Conservation (phyloP, 2,888 invertebrate species). For the Arenicola marina region DNA sequence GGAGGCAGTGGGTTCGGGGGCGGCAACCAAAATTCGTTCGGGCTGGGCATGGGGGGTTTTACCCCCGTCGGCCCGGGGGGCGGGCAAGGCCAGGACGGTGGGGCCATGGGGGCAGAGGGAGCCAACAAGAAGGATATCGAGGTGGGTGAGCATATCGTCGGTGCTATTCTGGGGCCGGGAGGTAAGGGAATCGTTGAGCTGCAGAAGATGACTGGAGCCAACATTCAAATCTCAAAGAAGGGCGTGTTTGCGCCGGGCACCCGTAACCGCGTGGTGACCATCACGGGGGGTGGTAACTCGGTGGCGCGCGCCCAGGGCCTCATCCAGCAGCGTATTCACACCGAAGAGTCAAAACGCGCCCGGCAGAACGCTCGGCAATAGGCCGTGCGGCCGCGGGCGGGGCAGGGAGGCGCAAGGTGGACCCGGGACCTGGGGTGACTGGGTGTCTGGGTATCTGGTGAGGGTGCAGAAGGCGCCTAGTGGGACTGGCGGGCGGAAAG, state of each 20-base stretch:
- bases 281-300: conserved; percentile 85
- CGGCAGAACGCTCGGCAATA: conserved; percentile 60
- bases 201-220: conserved; percentile 95
- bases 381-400: background rate
- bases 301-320: conserved; percentile 91
- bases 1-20: conserved; percentile 22
- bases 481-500: too few species aligned
- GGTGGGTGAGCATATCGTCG: conserved; percentile 89
- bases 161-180: conserved; percentile 95
- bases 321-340: conserved; percentile 94
- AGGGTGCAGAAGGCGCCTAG: too few species aligned
- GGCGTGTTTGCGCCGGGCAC: conserved; percentile 97
- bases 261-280: conserved; percentile 95
- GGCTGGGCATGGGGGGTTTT: conserved; percentile 67
- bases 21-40: conserved; percentile 85
- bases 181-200: conserved; percentile 96
- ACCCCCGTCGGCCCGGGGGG: conserved; percentile 30
- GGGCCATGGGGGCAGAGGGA: conserved; percentile 20
- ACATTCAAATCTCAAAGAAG: conserved; percentile 98
- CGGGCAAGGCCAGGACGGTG: conserved; percentile 38
- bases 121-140: conserved; percentile 72
- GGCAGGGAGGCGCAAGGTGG: too few species aligned
- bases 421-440: too few species aligned
- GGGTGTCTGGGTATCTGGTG: too few species aligned
- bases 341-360: conserved; percentile 93